Base-by-base conservation (phyloP, 2,113 vertebrate species). In the Sander vitreus region DNA sequence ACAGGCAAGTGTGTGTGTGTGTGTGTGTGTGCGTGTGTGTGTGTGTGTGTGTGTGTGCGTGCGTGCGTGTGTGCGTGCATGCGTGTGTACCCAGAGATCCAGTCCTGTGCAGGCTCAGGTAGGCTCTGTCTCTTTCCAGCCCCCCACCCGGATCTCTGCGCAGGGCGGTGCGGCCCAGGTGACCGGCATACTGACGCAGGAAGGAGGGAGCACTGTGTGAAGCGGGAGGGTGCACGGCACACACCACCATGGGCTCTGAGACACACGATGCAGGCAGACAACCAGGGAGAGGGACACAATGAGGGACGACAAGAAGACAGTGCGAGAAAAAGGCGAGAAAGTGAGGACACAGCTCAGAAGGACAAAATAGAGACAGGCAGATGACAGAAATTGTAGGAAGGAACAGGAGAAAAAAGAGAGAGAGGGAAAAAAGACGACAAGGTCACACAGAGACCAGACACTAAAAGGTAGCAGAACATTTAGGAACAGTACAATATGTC, bases 181-280 rank as follows among this genome's bases (percentile, higher is more conserved):
- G 94, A 88, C 95, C 90, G 25, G 95, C 95, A 60, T 96, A 96
- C 86, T 96, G 95, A 80, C 94, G 95, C 91, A 96, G 91, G 92
- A 96, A 96, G 77, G 95, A 96, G 82, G 95, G 95, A 83, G 95
- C 95, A 21, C 95, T 96, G 93, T 96, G 95, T 45, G 95, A 96
- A 85, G 95, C 94, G 14, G 92, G 94, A 85, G 95, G 95, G 85
- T 94, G 94, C 71, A 84, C 76, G 54, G 92, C 66, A 64, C 92
- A 88, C 91, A 93, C 94, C 80, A 94, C 91, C 93, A 94, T 83
- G 64, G 94, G 90, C 90, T 95, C 95, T 96, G 94, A 86, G 81
- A 82, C 74, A 62, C 77, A 72, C 23, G 33, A 73, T 43, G 67
- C 48, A 79, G 69, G 86, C 30, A 39, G 76, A 81, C 67, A 71